phyloP scores from a whole-genome alignment of 2,888 invertebrate species.

The Epistrophella euchroma region DNA sequence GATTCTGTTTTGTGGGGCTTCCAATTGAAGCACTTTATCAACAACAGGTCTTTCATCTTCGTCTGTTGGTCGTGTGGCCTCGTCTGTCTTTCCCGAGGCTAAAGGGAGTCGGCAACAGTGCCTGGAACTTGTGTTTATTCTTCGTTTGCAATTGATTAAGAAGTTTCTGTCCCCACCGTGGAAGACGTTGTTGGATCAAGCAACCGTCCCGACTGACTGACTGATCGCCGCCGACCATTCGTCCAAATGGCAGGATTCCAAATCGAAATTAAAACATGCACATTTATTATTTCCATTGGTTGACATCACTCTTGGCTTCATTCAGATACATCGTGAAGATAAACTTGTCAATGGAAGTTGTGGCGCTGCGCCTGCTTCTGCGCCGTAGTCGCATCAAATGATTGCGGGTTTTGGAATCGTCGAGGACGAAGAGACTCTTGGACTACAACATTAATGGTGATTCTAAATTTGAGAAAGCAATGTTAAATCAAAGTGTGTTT shows the following conservation, averaged over 20 bases:
- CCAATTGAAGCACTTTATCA: slow-evolving; percentile 57
- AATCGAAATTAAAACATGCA: slow-evolving; percentile 77
- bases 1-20: slow-evolving; percentile 29
- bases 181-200: slow-evolving; percentile 60
- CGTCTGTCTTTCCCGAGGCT: slow-evolving; percentile 51
- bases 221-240: slow-evolving; percentile 62
- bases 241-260: slow-evolving; percentile 66
- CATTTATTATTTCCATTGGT: slow-evolving; percentile 78
- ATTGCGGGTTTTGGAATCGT: neutral
- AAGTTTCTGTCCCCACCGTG: slow-evolving; percentile 58
- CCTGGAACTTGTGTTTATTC: neutral
- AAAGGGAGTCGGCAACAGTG: slow-evolving; percentile 3
- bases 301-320: slow-evolving; percentile 77
- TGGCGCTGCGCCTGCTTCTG: slow-evolving; percentile 55
- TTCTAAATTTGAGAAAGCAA: slow-evolving; percentile 30
- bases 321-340: slow-evolving; percentile 77
- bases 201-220: slow-evolving; percentile 54
- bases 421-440: slow-evolving; percentile 18
- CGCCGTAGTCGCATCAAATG: neutral
- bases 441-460: slow-evolving; percentile 20
- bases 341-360: slow-evolving; percentile 77
- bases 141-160: slow-evolving; percentile 55
- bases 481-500: slow-evolving; percentile 6
- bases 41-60: slow-evolving; percentile 70
- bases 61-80: slow-evolving; percentile 68